Conservation (phyloP, 53 echinoderm and acorn worm species). For the Zoroaster sp. region DNA sequence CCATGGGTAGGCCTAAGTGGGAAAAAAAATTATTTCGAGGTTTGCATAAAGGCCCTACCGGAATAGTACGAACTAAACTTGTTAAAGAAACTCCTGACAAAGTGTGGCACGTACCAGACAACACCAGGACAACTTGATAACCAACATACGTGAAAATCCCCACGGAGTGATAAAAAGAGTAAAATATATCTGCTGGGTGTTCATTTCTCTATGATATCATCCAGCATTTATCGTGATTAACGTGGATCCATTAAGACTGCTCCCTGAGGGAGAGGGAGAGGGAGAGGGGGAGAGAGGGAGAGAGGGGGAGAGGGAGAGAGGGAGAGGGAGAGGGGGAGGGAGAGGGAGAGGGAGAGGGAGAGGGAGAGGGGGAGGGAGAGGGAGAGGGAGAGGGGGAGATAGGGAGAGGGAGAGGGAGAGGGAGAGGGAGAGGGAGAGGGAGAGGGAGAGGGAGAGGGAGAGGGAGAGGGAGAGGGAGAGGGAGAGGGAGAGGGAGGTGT, state of each 20-base stretch:
- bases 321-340: conserved; percentile 16
- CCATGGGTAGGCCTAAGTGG: too few relatives aligned
- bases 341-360: background rate
- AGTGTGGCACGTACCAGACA: too few relatives aligned
- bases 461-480: background rate
- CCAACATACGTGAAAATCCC: too few relatives aligned
- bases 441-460: background rate
- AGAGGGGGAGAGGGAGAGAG: conserved; percentile 8
- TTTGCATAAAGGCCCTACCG: too few relatives aligned
- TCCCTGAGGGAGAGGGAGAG: background rate
- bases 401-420: conserved; percentile 9
- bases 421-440: conserved; percentile 19
- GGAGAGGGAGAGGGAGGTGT: too few relatives aligned
- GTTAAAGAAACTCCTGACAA: too few relatives aligned
- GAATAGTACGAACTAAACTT: too few relatives aligned
- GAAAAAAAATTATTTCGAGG: too few relatives aligned
- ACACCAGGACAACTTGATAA: too few relatives aligned
- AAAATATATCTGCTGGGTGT: background rate
- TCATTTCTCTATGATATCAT: background rate
- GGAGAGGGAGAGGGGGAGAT: background rate
- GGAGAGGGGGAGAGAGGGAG: background rate
- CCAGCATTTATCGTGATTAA: background rate
- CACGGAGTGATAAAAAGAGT: background rate
- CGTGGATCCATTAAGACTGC: background rate
- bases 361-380: background rate